Percentiles rank a stretch among this genome's conserved stretches.
These are phyloP conservation scores for Hydrozoanthus tunicans DNA, from an alignment of 64 coral and sea anemone genomes.

Conservation along the genomic window DNA sequence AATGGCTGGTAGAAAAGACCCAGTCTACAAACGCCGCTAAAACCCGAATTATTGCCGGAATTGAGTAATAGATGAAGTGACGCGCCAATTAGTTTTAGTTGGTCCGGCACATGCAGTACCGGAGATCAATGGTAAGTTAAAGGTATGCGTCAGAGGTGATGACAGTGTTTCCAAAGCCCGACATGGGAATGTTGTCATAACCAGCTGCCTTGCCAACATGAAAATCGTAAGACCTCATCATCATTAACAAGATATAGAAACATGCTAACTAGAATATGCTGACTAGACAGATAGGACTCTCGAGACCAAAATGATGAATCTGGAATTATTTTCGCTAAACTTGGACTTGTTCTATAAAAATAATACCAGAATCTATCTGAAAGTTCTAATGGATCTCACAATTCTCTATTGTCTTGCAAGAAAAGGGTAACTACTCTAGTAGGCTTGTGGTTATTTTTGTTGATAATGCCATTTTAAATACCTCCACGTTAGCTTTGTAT, in stretches of 20 bases:
- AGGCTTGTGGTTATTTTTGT: too few species aligned
- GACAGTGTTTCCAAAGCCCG: background rate
- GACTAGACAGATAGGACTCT: too few species aligned
- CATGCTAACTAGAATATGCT: too few species aligned
- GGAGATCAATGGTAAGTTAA: background rate
- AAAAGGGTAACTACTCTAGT: too few species aligned
- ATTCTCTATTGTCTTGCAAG: too few species aligned
- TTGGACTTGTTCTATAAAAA: too few species aligned
- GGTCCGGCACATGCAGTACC: background rate
- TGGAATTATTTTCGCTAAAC: too few species aligned
- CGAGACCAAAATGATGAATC: background rate
- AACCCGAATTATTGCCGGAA: background rate
- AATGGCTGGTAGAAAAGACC: too few species aligned
- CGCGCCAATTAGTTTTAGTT: background rate
- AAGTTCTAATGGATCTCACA: too few species aligned
- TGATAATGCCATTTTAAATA: too few species aligned
- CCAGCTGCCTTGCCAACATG: background rate
- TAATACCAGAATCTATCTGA: too few species aligned
- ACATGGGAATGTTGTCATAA: background rate
- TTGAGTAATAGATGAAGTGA: background rate
- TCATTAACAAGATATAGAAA: background rate
- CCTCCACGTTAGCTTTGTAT: too few species aligned
- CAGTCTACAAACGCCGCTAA: background rate
- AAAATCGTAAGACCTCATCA: background rate
- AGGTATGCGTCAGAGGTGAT: background rate